Evolutionary conservation across 2,113 vertebrate genomes (phyloP), one percentile per base, ranked within the genome.

Genomic region (Nansenia antarctica): DNA sequence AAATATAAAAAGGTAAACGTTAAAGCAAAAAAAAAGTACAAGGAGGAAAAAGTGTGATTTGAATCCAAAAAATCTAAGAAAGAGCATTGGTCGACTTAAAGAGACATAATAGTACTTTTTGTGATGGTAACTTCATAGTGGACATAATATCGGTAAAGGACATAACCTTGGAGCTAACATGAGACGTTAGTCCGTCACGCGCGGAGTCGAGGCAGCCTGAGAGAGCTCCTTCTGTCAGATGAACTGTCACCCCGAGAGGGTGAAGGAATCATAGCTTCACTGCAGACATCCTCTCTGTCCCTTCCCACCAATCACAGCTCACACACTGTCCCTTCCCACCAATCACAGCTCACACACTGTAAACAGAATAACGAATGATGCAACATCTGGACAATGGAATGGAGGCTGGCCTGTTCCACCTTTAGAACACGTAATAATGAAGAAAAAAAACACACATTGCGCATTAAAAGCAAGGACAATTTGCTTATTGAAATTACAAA

Each of bases 11-110:
- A 65, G 35, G 53, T 39, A 71, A 75, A 65, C n/a, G n/a, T n/a
- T 29, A 80, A 82, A 47, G 82, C 77, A 80, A 77, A 78, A 53
- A 83, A 73, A 81, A 78, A 26, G 68, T 30, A 85, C 67, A 74
- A 63, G 65, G 59, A 69, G 65, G n/a, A n/a, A 54, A 76, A 69
- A 80, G 58, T 29, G 8, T 68, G 32, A 70, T 18, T 63, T 29
- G 78, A 67, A 84, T 34, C 22, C 1, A 42, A 37, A 61, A 69
- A n/a, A n/a, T n/a, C n/a, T n/a, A n/a, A n/a, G n/a, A 37, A 63
- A 74, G 75, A 81, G 74, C 69, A 77, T 72, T 76, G 72, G 81
- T 87, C 70, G 62, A 70, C 69, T 81, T 69, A 65, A 65, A 49
- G 35, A 72, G 30, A 72, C 34, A n/a, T 53, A 20, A 31, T 22